phyloP scores from a whole-genome alignment of 30 jellyfish, hydroid and myxozoan species.

The Pseudorhiza aurosa region DNA sequence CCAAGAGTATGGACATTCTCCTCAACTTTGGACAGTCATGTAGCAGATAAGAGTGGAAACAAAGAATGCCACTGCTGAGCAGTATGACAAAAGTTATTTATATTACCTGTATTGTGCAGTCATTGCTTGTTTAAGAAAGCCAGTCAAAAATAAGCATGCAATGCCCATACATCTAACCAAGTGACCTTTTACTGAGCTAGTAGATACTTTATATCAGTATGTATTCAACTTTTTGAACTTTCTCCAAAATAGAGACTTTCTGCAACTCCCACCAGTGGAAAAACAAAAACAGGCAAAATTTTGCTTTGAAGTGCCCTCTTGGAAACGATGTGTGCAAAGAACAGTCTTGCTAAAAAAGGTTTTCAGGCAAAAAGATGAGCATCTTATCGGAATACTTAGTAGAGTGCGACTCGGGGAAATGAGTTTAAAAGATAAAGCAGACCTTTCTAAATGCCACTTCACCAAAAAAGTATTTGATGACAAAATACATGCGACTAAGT shows the following conservation, averaged over 20 bases:
- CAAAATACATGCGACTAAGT: constrained; percentile 66
- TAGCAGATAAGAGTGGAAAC: too few relatives aligned
- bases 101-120: too few relatives aligned
- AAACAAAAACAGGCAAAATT: constrained; percentile 2
- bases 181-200: too few relatives aligned
- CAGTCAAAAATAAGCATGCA: too few relatives aligned
- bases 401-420: constrained; percentile 65
- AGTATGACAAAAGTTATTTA: too few relatives aligned
- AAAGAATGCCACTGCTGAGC: too few relatives aligned
- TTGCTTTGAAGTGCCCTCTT: constrained; percentile 73
- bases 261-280: constrained; percentile 87
- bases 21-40: too few relatives aligned
- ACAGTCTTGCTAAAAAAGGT: constrained; percentile 67
- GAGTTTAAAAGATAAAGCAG: constrained; percentile 48
- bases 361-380: constrained; percentile 67
- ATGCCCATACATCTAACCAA: too few relatives aligned
- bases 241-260: constrained; percentile 57
- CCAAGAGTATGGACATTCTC: too few relatives aligned
- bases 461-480: constrained; percentile 48
- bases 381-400: constrained; percentile 57
- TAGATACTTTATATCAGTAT: too few relatives aligned
- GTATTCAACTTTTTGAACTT: too few relatives aligned
- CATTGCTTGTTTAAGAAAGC: too few relatives aligned
- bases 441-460: constrained; percentile 43
- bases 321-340: constrained; percentile 55